Base-by-base conservation (phyloP, 2,888 invertebrate genomes). In the Stenodema calcarata region DNA sequence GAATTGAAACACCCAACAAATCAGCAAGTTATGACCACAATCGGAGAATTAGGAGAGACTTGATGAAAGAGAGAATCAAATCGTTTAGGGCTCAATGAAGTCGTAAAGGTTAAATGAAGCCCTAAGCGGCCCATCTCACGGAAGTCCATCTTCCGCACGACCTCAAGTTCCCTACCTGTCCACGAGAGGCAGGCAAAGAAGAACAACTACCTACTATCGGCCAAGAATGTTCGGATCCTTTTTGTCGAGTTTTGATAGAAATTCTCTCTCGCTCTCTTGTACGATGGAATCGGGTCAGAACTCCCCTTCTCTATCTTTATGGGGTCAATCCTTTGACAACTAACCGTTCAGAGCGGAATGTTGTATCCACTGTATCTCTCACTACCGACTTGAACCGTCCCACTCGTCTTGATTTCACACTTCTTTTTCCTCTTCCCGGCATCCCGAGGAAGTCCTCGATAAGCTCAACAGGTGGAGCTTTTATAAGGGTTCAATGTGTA, bases 371-470 rank as follows among this genome's bases (percentile, higher is more conserved):
- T 23, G 18, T 28, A 47, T 23, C 54, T 50, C 54, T 50, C 28
- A 30, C 30, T 50, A 80, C 80, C 80, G 47, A 47, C 80, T 80
- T 30, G 35, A 47, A 54, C 30, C 80, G 16, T 50, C 28, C 50
- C 80, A 18, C 80, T 30, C 54, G 80, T 80, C 80, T 80, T 80
- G 80, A 80, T 80, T 80, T 80, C 50, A 80, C 80, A 50, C 80
- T 80, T 80, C 47, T 80, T 54, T 54, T 11, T 18, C 18, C 18
- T 12, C 16, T 6, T 70, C 28, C 18, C 23, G 50, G 16, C 1
- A 12, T 35, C 73, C n/a, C 35, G 30, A 35, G 35, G 35, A 73
- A 3, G 30, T 35, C 28, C 16, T 73, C 62, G 73, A 41, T 35
- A 3, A 62, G 62, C 73, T 73, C 73, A 30, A 73, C 73, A 73